These are phyloP conservation scores for Andrena haemorrhoa DNA, from an alignment of 2,888 invertebrate genomes.

Conservation along the genomic window DNA sequence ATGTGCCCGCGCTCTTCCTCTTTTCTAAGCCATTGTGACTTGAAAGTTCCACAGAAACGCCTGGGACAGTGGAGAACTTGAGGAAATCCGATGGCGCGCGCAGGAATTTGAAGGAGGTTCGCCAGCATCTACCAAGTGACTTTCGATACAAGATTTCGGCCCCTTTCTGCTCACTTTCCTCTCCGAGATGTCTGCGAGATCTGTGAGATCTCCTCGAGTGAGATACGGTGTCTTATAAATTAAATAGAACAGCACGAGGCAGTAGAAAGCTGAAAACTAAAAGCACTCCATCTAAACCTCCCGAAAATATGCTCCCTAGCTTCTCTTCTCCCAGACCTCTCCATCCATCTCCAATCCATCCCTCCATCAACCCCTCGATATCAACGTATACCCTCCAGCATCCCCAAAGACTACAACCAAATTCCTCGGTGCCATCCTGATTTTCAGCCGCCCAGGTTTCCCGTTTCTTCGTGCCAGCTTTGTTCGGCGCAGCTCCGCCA, in stretches of 20 bases:
- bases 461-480: slow-evolving; percentile 14
- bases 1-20: too few relatives aligned
- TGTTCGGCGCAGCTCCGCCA: slow-evolving; percentile 28
- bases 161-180: not conserved
- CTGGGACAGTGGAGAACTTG: not conserved
- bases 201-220: not conserved
- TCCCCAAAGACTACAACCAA: not conserved
- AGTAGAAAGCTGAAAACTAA: too few relatives aligned
- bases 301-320: too few relatives aligned
- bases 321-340: too few relatives aligned
- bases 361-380: too few relatives aligned
- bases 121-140: not conserved
- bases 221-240: too few relatives aligned
- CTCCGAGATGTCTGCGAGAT: not conserved
- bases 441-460: not conserved
- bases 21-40: not conserved
- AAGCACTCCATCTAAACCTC: too few relatives aligned
- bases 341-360: too few relatives aligned
- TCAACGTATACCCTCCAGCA: not conserved
- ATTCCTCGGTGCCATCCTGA: not conserved
- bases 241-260: too few relatives aligned
- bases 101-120: not conserved
- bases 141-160: not conserved
- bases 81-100: not conserved
- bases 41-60: slow-evolving; percentile 7